These are phyloP conservation scores for Euura lappo DNA, from an alignment of 1,140 invertebrate species.

Conservation along the genomic window DNA sequence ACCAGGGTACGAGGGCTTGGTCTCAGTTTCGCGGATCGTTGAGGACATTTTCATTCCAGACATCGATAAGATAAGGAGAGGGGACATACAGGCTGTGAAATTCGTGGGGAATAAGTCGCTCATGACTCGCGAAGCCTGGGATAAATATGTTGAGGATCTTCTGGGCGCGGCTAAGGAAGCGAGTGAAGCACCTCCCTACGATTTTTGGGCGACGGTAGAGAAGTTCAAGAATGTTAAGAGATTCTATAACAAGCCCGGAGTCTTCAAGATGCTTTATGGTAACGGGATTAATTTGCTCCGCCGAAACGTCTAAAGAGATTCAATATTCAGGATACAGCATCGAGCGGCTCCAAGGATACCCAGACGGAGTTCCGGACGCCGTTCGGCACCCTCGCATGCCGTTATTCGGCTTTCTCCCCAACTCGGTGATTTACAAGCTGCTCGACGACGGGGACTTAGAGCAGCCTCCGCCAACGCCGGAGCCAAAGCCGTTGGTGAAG, in stretches of 20 bases:
- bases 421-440: conserved; percentile 30
- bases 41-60: conserved; percentile 26
- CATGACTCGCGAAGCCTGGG: conserved; percentile 31
- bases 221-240: conserved; percentile 19
- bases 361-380: conserved; percentile 15
- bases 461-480: neutral
- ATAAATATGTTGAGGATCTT: conserved; percentile 32
- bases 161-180: conserved; percentile 15
- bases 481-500: conserved; percentile 20
- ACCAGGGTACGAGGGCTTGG: conserved; percentile 28
- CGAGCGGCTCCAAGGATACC: conserved; percentile 11
- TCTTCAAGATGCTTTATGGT: conserved; percentile 31
- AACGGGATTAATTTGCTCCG: neutral
- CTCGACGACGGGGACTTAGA: conserved; percentile 3
- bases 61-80: conserved; percentile 29
- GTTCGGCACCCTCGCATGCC: conserved; percentile 18
- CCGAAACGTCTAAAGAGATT: neutral
- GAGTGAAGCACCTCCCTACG: conserved; percentile 10
- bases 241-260: conserved; percentile 22
- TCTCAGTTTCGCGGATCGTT: neutral
- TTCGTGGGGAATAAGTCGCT: conserved; percentile 24
- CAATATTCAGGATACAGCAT: conserved; percentile 19
- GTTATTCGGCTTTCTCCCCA: conserved; percentile 25
- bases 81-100: conserved; percentile 20
- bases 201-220: conserved; percentile 20